Base-by-base conservation (phyloP, 1,140 invertebrate species). In the Nixonia krombeini region DNA sequence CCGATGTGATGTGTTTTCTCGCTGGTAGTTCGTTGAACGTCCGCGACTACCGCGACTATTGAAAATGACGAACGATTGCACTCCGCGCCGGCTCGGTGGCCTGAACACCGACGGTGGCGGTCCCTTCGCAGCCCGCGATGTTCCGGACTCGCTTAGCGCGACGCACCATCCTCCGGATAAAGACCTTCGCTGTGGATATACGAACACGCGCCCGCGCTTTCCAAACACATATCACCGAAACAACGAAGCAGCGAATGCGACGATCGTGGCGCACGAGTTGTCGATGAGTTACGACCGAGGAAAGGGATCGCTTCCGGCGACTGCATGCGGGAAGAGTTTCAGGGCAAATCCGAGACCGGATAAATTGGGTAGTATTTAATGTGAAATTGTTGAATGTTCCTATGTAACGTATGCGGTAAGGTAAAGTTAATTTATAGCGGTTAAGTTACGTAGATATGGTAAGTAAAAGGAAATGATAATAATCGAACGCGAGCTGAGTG, bases 321-420 rank as follows among this genome's bases (percentile, higher is more conserved):
- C 12, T 44, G 12, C 25, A 44, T 44, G 41, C 6, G 23, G 28
- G 41, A 25, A 44, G 15, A 44, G 28, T 10, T 28, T 29, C 16
- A 13, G 23, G n/a, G 16, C n/a, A n/a, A n/a, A 15, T 12, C 16
- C 40, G 51, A 25, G 42, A 12, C 28, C 51, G 41, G 21, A 35
- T 7, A 35, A 25, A 12, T 56, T 59, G 31, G 13, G 50, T 58
- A 63, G 55, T 47, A 58, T 72, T 67, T 35, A 59, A 64, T 49
- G 55, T 55, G n/a, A 26, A 58, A 41, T 61, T 65, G 55, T 64
- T 64, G 51, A 70, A 68, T 68, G 70, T 72, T 72, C 64, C 64
- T 68, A 72, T 61, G 64, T 18, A 59, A 69, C 63, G 57, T 52
- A 69, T 62, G 65, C 65, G 42, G 37, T 35, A 63, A 57, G 18